Percentiles rank a stretch among this genome's conserved stretches.
phyloP scores from a whole-genome alignment of 2,888 invertebrate species.

The Cryptocephalus primarius region DNA sequence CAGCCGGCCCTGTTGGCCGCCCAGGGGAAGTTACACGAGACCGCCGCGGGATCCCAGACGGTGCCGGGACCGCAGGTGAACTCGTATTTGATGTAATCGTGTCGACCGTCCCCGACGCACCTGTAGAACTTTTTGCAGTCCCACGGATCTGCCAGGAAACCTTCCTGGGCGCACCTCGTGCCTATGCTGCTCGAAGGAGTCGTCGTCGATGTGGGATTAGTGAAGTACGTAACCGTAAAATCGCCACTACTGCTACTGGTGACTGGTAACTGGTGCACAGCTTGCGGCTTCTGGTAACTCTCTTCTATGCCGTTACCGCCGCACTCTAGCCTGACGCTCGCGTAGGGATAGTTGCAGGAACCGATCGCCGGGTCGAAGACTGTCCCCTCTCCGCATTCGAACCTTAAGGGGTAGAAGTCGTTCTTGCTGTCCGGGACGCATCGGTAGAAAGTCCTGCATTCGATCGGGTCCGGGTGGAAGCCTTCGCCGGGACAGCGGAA shows the following conservation, averaged over 20 bases:
- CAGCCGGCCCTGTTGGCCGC: constrained; percentile 39
- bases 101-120: constrained; percentile 53
- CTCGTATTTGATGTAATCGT: constrained; percentile 53
- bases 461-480: constrained; percentile 53
- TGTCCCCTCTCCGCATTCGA: constrained; percentile 65
- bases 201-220: constrained; percentile 7
- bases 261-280: constrained; percentile 7
- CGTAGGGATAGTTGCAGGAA: constrained; percentile 59
- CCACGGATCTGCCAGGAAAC: constrained; percentile 59
- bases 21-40: constrained; percentile 63
- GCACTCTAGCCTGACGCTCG: constrained; percentile 59
- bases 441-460: constrained; percentile 57
- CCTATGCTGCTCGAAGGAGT: constrained; percentile 10
- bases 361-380: constrained; percentile 58
- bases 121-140: constrained; percentile 67
- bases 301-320: constrained; percentile 42
- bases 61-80: constrained; percentile 68
- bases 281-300: constrained; percentile 12
- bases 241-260: constrained; percentile 8
- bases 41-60: constrained; percentile 58
- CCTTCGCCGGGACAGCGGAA: constrained; percentile 43
- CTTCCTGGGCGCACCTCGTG: constrained; percentile 48
- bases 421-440: constrained; percentile 53
- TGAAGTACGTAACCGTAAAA: neutral
- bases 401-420: constrained; percentile 48